Percentiles rank a stretch among this genome's conserved stretches.
phyloP scores from a whole-genome alignment of 2,888 invertebrate genomes.

The Rhingia campestris region DNA sequence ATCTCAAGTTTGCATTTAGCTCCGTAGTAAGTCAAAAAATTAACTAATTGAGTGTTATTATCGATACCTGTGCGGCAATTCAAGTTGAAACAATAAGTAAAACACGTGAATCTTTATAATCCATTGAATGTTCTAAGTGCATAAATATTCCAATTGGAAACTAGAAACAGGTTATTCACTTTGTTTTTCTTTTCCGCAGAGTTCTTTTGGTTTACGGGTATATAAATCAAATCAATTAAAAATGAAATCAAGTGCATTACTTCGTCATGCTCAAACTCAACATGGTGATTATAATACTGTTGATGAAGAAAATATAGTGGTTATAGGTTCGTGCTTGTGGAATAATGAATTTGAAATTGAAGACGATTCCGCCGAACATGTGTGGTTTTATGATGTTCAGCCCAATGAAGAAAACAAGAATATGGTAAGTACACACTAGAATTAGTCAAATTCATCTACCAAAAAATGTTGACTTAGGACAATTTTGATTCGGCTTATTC shows the following conservation, averaged over 20 bases:
- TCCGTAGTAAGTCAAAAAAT: too few species aligned
- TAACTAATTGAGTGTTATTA: too few species aligned
- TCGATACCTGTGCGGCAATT: too few species aligned
- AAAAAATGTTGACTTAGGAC: too few species aligned
- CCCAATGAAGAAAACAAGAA: constrained; percentile 5
- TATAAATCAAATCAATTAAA: constrained; percentile 22
- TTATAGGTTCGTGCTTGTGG: constrained; percentile 76
- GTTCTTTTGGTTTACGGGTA: constrained; percentile 4
- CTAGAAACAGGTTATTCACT: too few species aligned
- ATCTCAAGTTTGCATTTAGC: too few species aligned
- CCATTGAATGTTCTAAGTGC: too few species aligned
- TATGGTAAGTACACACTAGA: constrained; percentile 31
- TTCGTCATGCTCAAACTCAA: constrained; percentile 78
- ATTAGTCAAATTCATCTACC: background rate
- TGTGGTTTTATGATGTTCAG: constrained; percentile 76
- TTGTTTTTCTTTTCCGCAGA: constrained; percentile 26
- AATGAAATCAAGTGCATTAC: constrained; percentile 61
- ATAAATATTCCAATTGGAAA: too few species aligned
- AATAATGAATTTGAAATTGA: constrained; percentile 5
- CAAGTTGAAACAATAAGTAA: too few species aligned
- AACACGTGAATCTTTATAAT: too few species aligned
- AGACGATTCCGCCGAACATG: constrained; percentile 57
- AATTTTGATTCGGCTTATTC: too few species aligned
- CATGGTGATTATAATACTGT: constrained; percentile 77
- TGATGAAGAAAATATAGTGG: constrained; percentile 79